Evolutionary conservation across 2,113 vertebrate genomes (phyloP).

Genomic region (Lampris incognitus): DNA sequence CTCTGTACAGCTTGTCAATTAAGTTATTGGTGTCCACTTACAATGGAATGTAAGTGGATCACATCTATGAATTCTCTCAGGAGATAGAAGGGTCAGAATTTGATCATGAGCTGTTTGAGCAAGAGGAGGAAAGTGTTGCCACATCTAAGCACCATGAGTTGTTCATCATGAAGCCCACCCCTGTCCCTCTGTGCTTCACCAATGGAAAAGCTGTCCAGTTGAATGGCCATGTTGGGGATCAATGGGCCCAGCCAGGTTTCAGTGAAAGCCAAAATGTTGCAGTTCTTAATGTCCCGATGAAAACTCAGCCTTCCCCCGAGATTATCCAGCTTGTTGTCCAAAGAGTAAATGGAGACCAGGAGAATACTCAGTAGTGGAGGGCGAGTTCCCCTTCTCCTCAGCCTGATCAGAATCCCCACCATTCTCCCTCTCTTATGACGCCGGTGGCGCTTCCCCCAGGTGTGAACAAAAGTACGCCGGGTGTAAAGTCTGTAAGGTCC

Average conservation of each 20-base stretch:
- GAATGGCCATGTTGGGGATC: background rate
- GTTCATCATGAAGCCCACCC: constrained; percentile 4
- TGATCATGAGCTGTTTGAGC: background rate
- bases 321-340: constrained; percentile 14
- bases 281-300: constrained; percentile 6
- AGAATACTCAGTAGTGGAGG: too few species aligned
- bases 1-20: background rate
- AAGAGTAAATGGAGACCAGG: background rate
- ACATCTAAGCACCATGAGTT: background rate
- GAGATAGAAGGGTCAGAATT: background rate
- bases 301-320: background rate
- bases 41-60: background rate
- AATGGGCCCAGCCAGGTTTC: background rate
- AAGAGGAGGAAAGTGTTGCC: background rate
- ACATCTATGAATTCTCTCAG: background rate
- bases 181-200: background rate
- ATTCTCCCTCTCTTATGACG: too few species aligned
- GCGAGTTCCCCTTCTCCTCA: too few species aligned
- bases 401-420: too few species aligned
- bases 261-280: background rate
- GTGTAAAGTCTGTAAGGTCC: too few species aligned
- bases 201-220: background rate
- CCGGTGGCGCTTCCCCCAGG: too few species aligned
- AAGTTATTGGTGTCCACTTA: background rate
- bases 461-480: too few species aligned